Conservation (phyloP, 2,113 vertebrate genomes). For the Thermophis baileyi region DNA sequence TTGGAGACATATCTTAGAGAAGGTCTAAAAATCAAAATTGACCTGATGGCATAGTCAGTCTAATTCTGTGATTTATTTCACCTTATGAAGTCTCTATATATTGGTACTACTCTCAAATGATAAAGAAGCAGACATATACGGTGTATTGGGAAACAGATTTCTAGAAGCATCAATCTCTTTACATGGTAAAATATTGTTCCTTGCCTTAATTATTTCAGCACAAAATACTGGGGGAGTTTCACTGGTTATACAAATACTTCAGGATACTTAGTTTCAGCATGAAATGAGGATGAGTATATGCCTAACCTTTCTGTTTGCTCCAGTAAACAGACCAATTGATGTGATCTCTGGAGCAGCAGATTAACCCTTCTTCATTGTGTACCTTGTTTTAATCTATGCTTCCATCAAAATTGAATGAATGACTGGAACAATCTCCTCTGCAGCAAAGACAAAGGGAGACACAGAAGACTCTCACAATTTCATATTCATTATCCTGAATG, state of each 20-base stretch:
- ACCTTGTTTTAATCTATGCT: slow-evolving; percentile 13
- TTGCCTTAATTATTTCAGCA: neutral
- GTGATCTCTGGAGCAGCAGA: neutral
- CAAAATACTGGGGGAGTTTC: neutral
- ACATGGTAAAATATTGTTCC: neutral
- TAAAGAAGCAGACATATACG: no score
- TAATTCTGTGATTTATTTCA: no score
- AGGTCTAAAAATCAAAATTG: no score
- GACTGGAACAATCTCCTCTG: neutral
- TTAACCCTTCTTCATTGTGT: neutral
- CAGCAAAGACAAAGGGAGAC: neutral
- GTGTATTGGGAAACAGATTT: neutral
- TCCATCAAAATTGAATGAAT: neutral
- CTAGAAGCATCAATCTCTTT: neutral
- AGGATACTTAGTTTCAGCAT: neutral
- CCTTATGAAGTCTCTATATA: neutral
- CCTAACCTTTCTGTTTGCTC: neutral
- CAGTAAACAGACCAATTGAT: neutral
- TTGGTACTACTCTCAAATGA: no score
- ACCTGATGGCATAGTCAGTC: no score
- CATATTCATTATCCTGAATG: slow-evolving; percentile 15
- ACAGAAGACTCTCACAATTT: neutral
- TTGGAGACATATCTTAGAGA: no score
- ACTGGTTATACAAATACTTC: neutral
- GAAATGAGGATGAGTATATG: neutral